Evolutionary conservation across 2,888 invertebrate species (phyloP), one percentile per base, ranked within the genome.

Genomic region (Drosophila neotestacea): DNA sequence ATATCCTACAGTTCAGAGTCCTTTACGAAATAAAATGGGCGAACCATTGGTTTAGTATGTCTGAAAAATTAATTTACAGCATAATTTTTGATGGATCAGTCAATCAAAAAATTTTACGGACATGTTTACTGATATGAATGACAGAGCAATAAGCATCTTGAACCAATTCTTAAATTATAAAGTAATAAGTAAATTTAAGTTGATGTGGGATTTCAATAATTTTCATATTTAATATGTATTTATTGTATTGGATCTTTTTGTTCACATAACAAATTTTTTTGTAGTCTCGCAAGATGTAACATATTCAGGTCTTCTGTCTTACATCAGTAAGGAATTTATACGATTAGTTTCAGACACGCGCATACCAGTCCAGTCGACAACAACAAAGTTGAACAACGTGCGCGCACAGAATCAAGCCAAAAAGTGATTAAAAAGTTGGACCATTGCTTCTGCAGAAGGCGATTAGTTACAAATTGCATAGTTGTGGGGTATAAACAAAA

Each of bases 181-280:
- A 50, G 10, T 34, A 50, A 52, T 28, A 39, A 28, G 6, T 39
- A 4, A 28, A 34, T 55, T 22, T 2, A 28, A 6, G 22, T n/a
- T 55, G 30, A 10, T 7, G 22, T 22, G 22, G 42, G n/a, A 30
- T 30, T 30, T 39, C 16, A n/a, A 50, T 27, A 42, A 34, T 13
- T 63, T 62, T 55, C 61, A 73, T 78, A 78, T 78, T 77, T 81
- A 67, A 81, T 81, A 81, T 72, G 77, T 88, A 64, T 88, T 87
- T 83, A 88, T 86, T 84, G 77, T 87, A 50, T 79, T 68, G 70
- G 65, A 79, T 81, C 44, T 27, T 65, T 67, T 78, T 73, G 79
- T 81, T 88, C 69, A 79, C 79, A 65, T 85, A 81, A 88, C 76
- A 85, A 85, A 79, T 85, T 88, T 86, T 86, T 54, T 55, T 16